Percentiles rank a stretch among this genome's conserved stretches.
Evolutionary conservation across 2,797 vertebrate genomes (phyloP).

Genomic region (Arnoldichthys spilopterus): DNA sequence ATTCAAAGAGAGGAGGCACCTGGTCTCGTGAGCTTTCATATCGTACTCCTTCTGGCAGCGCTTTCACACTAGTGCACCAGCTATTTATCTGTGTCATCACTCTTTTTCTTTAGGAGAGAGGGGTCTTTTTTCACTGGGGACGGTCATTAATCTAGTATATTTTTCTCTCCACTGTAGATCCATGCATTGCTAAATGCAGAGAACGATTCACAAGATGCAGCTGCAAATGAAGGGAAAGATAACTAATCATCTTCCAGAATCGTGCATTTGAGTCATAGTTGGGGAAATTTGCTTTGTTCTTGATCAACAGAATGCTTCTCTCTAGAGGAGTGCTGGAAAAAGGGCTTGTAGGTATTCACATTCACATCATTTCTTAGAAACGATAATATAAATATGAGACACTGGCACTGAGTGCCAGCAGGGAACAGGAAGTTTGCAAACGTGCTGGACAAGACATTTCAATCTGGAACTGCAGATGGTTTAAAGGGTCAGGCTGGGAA

Average conservation of each 20-base stretch:
- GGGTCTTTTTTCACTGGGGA: constrained; percentile 36
- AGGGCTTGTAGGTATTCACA: neutral
- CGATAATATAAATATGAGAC: no score
- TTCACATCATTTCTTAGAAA: neutral
- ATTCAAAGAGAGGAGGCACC: constrained; percentile 52
- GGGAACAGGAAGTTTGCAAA: no score
- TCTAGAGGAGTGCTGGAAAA: neutral
- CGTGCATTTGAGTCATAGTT: constrained; percentile 2
- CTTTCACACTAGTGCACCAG: constrained; percentile 24
- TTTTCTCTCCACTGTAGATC: constrained; percentile 10
- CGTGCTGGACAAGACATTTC: no score
- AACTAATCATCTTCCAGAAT: neutral
- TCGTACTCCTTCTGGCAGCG: constrained; percentile 27
- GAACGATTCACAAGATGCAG: constrained; percentile 20
- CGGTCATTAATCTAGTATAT: constrained; percentile 42
- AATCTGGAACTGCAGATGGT: no score
- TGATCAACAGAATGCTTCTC: neutral
- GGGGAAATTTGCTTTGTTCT: neutral
- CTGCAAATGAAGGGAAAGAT: constrained; percentile 20
- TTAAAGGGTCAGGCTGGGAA: no score
- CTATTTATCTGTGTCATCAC: constrained; percentile 48
- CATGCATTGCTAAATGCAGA: neutral
- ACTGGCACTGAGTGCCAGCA: no score
- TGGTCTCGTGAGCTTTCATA: constrained; percentile 44
- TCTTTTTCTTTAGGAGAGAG: constrained; percentile 35